These are phyloP conservation scores for Copidosoma floridanum DNA, from an alignment of 1,140 invertebrate species.

Conservation along the genomic window DNA sequence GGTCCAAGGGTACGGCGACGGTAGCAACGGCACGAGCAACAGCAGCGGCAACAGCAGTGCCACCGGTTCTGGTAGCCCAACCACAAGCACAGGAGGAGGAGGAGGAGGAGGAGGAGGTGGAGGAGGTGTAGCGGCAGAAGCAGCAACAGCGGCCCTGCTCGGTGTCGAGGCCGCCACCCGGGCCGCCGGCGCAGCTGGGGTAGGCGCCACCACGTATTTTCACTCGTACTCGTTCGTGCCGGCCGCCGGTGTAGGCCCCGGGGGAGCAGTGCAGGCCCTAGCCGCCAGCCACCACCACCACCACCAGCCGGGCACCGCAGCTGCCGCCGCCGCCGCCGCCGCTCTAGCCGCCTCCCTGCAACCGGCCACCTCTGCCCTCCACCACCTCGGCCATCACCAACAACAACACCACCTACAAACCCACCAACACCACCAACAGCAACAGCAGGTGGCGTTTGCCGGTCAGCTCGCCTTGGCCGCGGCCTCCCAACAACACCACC, in stretches of 20 bases:
- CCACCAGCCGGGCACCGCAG: slow-evolving; percentile 17
- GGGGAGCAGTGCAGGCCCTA: no score
- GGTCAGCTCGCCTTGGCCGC: slow-evolving; percentile 50
- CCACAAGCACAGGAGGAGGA: background rate
- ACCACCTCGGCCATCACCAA: slow-evolving; percentile 11
- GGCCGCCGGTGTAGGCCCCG: slow-evolving; percentile 48
- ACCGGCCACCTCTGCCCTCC: background rate
- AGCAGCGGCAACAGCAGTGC: background rate
- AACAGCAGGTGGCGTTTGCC: slow-evolving; percentile 33
- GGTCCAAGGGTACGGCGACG: background rate
- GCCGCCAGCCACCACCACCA: slow-evolving; percentile 43
- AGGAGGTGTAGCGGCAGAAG: slow-evolving; percentile 26
- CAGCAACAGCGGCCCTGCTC: slow-evolving; percentile 28
- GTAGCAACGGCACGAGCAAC: background rate
- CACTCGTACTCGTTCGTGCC: slow-evolving; percentile 56
- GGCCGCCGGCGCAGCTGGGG: slow-evolving; percentile 27
- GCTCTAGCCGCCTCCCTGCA: slow-evolving; percentile 34
- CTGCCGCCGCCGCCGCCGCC: slow-evolving; percentile 26
- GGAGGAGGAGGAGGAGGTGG: background rate
- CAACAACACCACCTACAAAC: slow-evolving; percentile 1
- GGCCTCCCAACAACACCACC: slow-evolving; percentile 35
- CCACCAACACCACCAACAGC: slow-evolving; percentile 11
- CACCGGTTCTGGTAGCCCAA: no score
- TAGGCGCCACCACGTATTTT: slow-evolving; percentile 56
- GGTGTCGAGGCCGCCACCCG: slow-evolving; percentile 31